Conservation (phyloP, 2,888 invertebrate genomes). For the Ectobius pallidus region DNA sequence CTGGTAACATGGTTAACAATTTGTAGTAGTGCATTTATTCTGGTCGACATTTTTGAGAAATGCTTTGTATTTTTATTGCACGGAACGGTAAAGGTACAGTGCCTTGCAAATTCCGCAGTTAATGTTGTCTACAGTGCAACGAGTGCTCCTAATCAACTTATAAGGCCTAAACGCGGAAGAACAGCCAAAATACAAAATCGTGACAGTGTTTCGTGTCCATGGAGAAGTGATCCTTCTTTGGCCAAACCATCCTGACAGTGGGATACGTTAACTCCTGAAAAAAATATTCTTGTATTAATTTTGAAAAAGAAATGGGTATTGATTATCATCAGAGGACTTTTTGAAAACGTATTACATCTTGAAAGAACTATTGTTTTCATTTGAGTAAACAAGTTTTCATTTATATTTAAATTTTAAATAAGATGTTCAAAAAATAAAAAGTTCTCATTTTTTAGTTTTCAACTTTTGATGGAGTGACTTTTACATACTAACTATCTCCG, state of each 20-base stretch:
- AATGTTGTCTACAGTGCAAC: too few species aligned
- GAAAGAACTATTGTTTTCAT: not conserved
- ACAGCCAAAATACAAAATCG: not conserved
- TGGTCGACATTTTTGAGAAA: not conserved
- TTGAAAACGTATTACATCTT: conserved; percentile 18
- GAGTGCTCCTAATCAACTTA: not conserved
- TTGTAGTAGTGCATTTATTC: conserved; percentile 4
- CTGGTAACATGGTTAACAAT: too few species aligned
- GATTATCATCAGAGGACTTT: conserved; percentile 10
- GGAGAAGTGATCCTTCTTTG: conserved; percentile 22
- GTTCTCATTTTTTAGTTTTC: not conserved
- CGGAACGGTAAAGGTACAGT: not conserved
- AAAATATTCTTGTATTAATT: conserved; percentile 13
- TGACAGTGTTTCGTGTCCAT: not conserved
- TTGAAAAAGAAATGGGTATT: conserved; percentile 25
- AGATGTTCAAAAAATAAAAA: conserved; percentile 6
- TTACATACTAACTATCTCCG: conserved; percentile 33
- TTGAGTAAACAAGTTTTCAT: too few species aligned
- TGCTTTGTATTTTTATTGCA: not conserved
- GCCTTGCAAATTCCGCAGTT: too few species aligned
- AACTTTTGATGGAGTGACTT: conserved; percentile 21
- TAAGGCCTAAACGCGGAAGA: conserved; percentile 2
- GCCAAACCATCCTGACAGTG: conserved; percentile 36
- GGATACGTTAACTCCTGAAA: not conserved
- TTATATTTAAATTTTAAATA: conserved; percentile 14